These are phyloP conservation scores for Nothoprocta pentlandii DNA, from an alignment of 2,113 vertebrate genomes.

Conservation along the genomic window DNA sequence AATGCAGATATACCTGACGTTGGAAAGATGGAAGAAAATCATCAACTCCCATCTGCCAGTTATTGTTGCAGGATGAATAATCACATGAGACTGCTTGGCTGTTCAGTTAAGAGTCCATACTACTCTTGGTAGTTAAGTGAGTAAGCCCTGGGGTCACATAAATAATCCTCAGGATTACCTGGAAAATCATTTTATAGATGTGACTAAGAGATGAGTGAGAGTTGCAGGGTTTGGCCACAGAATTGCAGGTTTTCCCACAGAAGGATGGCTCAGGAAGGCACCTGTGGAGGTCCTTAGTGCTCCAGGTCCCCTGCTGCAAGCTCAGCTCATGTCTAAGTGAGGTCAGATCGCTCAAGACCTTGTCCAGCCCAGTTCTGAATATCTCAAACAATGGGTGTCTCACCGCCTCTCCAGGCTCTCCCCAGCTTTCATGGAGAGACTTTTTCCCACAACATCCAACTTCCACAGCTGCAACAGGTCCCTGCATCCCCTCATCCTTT, in stretches of 20 bases:
- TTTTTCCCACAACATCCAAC: background rate
- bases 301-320: background rate
- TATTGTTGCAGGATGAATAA: background rate
- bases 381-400: background rate
- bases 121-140: background rate
- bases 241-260: background rate
- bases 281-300: background rate
- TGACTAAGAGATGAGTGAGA: background rate
- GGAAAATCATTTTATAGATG: constrained; percentile 39
- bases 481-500: background rate
- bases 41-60: background rate
- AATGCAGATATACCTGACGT: background rate
- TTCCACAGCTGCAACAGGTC: background rate
- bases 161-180: constrained; percentile 44
- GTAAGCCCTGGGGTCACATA: constrained; percentile 22
- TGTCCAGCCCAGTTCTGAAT: background rate
- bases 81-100: background rate
- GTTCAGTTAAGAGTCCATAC: background rate
- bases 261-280: background rate
- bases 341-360: background rate
- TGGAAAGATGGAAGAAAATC: background rate
- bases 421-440: background rate
- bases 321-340: background rate
- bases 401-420: background rate
- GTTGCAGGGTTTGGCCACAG: background rate